Conservation (phyloP, 1,140 invertebrate genomes). For the Psilanteris sp. region DNA sequence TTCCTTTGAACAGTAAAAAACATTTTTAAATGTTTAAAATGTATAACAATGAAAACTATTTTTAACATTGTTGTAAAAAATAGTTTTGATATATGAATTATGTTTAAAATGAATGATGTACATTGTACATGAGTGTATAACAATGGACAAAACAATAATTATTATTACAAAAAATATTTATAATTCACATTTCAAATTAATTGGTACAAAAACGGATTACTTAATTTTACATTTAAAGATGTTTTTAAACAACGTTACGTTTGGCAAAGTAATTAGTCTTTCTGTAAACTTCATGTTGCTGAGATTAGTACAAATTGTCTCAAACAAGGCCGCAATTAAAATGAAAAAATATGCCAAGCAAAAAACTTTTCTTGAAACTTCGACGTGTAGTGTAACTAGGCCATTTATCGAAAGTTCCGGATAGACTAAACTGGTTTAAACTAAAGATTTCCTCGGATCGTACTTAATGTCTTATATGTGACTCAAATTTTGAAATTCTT, state of each 20-base stretch:
- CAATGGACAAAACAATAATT: too few species aligned
- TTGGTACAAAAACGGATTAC: too few species aligned
- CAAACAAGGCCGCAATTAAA: slow-evolving; percentile 53
- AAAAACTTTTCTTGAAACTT: slow-evolving; percentile 37
- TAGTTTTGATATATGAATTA: too few species aligned
- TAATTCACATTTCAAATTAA: too few species aligned
- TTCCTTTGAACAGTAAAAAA: too few species aligned
- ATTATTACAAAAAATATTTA: too few species aligned
- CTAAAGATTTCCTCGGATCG: slow-evolving; percentile 50
- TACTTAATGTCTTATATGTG: slow-evolving; percentile 53
- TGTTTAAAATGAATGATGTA: too few species aligned
- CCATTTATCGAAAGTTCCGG: slow-evolving; percentile 60
- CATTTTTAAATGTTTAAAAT: too few species aligned
- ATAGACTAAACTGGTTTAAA: slow-evolving; percentile 59
- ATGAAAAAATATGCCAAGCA: slow-evolving; percentile 54
- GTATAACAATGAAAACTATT: too few species aligned
- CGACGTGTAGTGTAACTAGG: slow-evolving; percentile 41
- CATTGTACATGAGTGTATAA: too few species aligned
- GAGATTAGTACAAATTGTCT: slow-evolving; percentile 52
- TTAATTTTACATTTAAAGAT: too few species aligned
- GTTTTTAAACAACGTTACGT: slow-evolving; percentile 30
- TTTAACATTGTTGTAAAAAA: too few species aligned
- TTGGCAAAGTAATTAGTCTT: slow-evolving; percentile 37
- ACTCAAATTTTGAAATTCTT: slow-evolving; percentile 36
- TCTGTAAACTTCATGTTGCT: slow-evolving; percentile 21